Conservation (phyloP, 2,797 vertebrate genomes). For the Vireo griseus region DNA sequence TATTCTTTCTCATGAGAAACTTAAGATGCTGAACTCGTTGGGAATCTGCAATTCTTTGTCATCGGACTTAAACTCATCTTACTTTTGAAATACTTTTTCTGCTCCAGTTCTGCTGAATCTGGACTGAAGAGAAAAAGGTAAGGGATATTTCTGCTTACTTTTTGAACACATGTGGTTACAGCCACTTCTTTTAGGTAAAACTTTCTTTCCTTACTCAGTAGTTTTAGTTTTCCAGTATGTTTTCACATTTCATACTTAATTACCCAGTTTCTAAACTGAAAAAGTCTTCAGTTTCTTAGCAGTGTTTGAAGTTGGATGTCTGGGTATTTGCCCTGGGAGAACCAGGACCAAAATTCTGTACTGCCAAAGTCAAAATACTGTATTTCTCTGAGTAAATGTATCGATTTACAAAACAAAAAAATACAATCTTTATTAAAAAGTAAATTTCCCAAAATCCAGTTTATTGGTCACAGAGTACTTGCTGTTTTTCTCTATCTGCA, state of each 20-base stretch:
- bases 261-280: not conserved
- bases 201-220: not conserved
- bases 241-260: not conserved
- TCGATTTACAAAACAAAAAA: not conserved
- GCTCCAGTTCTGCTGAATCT: not conserved
- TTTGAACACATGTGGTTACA: not conserved
- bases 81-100: not conserved
- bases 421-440: not conserved
- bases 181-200: not conserved
- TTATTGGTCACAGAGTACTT: not conserved
- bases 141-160: not conserved
- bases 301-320: not conserved
- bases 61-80: not conserved
- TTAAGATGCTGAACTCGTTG: not conserved
- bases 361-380: not conserved
- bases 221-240: not conserved
- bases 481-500: not conserved
- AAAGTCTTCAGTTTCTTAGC: not conserved
- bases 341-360: not conserved
- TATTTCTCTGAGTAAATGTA: not conserved
- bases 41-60: not conserved
- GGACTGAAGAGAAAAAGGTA: constrained; percentile 8
- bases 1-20: not conserved
- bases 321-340: not conserved
- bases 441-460: not conserved